Evolutionary conservation across 1,140 invertebrate species (phyloP), one percentile per base, ranked within the genome.

Genomic region (Agrypnia vestita): DNA sequence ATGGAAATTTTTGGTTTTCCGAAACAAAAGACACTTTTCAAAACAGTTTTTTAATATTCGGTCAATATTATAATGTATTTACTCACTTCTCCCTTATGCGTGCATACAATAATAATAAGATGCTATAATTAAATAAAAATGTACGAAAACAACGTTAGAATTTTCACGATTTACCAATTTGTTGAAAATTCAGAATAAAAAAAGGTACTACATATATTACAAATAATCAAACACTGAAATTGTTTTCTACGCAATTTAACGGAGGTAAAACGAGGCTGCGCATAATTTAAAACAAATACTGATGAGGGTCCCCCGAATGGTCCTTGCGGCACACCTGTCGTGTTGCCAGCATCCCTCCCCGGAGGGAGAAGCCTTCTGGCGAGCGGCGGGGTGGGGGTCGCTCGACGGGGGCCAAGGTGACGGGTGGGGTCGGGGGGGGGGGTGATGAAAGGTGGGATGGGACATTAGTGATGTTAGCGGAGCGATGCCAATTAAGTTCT

Each of bases 401-500:
- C n/a, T n/a, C n/a, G n/a, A n/a, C n/a, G n/a, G n/a, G n/a, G n/a
- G n/a, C n/a, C n/a, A 10, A 15, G 19, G 19, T 10, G 12, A 15
- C 15, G 69, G 69, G 69, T 55, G 69, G n/a, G 46, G 43, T 47
- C 8, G 51, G 9, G 69, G 49, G 15, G 12, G 46, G 47, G 19
- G 49, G 9, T 73, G 69, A 21, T 25, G 44, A 21, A 15, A 56
- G 53, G 53, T 44, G 17, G 35, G 53, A 64, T 47, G 74, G 59
- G 74, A 35, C 74, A 76, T 76, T 76, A 53, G 51, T 51, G 69
- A 73, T 62, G 59, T 76, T 76, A 76, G 74, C 74, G 59, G 44
- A 76, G 74, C 56, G 74, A 76, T 76, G 74, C 56, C 74, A 76
- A 62, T 76, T 76, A 76, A 76, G 74, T 62, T 76, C 64, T 64